Percentiles rank a stretch among this genome's conserved stretches.
Evolutionary conservation across 2,797 vertebrate species (phyloP).

Genomic region (Paguma larvata): DNA sequence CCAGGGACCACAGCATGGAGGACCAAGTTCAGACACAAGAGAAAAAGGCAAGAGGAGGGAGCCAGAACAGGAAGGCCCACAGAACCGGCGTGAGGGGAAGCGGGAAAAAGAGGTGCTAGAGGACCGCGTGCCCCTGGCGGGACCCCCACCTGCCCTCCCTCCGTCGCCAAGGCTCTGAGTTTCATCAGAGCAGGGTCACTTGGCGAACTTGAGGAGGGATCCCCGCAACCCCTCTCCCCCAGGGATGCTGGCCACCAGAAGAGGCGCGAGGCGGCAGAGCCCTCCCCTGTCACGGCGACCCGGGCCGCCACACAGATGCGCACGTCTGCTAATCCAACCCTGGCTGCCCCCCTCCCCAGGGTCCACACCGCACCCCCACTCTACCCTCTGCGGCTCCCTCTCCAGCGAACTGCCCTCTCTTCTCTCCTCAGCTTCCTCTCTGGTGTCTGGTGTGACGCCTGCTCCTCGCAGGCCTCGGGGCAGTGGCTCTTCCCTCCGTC

Average conservation of each 20-base stretch:
- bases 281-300: neutral
- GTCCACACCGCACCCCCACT: neutral
- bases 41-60: neutral
- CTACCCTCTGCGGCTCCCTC: neutral
- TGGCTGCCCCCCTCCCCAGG: neutral
- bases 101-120: neutral
- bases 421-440: neutral
- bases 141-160: neutral
- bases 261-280: accelerated
- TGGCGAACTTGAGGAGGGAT: neutral
- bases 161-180: neutral
- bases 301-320: neutral
- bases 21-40: neutral
- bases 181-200: neutral
- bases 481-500: neutral
- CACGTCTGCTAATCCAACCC: neutral
- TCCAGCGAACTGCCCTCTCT: neutral
- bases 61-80: neutral
- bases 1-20: neutral
- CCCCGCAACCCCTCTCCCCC: neutral
- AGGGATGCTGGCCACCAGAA: neutral
- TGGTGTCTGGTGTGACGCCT: neutral
- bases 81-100: neutral
- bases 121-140: neutral
- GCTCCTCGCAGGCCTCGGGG: neutral